A percentile compares a stretch with the other conserved stretches of the same genome.
These are phyloP conservation scores for Opisthograptis luteolata DNA, from an alignment of 2,888 invertebrate species.

Conservation along the genomic window DNA sequence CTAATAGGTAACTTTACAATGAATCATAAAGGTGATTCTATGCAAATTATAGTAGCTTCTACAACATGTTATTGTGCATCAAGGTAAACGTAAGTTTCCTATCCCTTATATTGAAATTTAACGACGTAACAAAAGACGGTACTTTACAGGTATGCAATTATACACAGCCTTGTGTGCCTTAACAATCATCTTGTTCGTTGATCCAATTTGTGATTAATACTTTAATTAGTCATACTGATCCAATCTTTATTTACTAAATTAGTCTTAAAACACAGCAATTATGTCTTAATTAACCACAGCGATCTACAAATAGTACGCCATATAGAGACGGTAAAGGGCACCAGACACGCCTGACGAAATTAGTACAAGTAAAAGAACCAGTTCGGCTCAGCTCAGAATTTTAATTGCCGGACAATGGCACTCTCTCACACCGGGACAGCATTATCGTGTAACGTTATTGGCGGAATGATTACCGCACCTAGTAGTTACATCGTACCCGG, in stretches of 20 bases:
- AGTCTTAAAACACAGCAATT: slow-evolving; percentile 4
- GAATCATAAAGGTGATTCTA: too few relatives aligned
- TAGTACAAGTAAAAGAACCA: slow-evolving; percentile 40
- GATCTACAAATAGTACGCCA: slow-evolving; percentile 1
- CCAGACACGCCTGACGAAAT: slow-evolving; percentile 17
- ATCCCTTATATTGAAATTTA: slow-evolving; percentile 19
- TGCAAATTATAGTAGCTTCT: slow-evolving; percentile 28
- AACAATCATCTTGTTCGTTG: neutral
- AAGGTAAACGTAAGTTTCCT: slow-evolving; percentile 16
- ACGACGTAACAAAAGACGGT: slow-evolving; percentile 8
- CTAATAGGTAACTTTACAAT: too few relatives aligned
- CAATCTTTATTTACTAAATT: slow-evolving; percentile 5
- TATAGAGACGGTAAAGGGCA: slow-evolving; percentile 10
- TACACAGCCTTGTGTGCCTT: neutral
- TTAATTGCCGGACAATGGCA: slow-evolving; percentile 49
- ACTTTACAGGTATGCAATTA: slow-evolving; percentile 2
- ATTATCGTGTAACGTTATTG: slow-evolving; percentile 57
- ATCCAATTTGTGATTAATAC: neutral
- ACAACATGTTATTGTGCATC: slow-evolving; percentile 17
- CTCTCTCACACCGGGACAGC: slow-evolving; percentile 46
- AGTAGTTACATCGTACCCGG: slow-evolving; percentile 62
- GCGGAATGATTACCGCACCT: slow-evolving; percentile 57
- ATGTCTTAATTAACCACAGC: slow-evolving; percentile 17
- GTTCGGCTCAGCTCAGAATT: slow-evolving; percentile 40
- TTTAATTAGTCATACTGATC: neutral